phyloP scores from a whole-genome alignment of 2,113 vertebrate genomes.

The Lepisosteus osseus region DNA sequence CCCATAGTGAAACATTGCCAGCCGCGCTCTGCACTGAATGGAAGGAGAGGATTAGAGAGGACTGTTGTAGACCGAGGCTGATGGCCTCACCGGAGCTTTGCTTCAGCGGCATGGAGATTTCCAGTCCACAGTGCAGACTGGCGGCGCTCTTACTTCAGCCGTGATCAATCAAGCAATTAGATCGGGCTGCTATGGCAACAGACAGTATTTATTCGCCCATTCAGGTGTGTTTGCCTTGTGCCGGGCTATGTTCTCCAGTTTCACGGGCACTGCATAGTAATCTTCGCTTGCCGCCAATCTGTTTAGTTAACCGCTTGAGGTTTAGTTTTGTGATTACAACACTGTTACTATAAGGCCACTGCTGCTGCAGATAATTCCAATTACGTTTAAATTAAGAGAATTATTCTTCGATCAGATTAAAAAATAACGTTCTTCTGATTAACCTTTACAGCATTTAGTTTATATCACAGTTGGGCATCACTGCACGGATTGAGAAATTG shows the following conservation, averaged over 20 bases:
- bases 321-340: neutral
- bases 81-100: no score
- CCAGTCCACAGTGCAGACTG: conserved; percentile 40
- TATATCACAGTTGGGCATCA: no score
- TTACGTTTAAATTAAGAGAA: no score
- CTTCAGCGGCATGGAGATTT: no score
- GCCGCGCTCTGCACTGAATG: conserved; percentile 21
- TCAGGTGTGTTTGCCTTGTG: conserved; percentile 64
- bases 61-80: no score
- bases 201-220: conserved; percentile 62
- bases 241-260: conserved; percentile 33
- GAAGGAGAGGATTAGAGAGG: no score
- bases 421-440: no score
- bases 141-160: conserved; percentile 58
- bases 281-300: neutral
- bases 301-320: neutral
- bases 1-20: conserved; percentile 54
- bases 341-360: neutral
- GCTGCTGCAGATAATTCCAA: no score
- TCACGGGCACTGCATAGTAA: conserved; percentile 12
- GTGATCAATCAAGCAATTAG: conserved; percentile 75
- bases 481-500: no score
- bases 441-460: no score
- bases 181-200: conserved; percentile 79
- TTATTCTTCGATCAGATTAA: neutral